A percentile compares a stretch with the other conserved stretches of the same genome.
Evolutionary conservation across 2,797 vertebrate genomes (phyloP).

Genomic region (Eospalax fontanierii): DNA sequence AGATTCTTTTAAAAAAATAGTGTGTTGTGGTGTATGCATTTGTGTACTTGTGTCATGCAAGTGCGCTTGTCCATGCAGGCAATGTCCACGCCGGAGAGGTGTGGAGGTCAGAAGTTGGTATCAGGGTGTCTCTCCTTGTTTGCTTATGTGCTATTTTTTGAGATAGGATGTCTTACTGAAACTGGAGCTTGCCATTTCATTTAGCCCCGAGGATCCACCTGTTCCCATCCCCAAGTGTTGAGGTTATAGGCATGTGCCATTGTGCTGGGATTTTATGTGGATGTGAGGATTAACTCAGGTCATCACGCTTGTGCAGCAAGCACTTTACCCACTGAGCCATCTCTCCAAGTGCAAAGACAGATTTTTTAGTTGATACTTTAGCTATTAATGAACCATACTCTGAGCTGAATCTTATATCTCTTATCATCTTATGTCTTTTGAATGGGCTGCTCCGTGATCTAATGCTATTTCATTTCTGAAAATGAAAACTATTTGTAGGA

Average conservation of each 20-base stretch:
- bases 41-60: neutral
- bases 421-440: neutral
- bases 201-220: neutral
- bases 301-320: no score
- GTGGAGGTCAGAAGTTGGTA: neutral
- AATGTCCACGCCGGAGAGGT: no score
- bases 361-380: neutral
- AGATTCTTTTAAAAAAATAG: no score
- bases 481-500: neutral
- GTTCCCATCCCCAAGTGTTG: neutral
- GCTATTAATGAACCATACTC: neutral
- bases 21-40: neutral
- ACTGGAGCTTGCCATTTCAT: neutral
- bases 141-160: neutral
- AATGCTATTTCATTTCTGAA: neutral
- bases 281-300: no score
- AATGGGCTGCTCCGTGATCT: neutral
- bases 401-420: neutral
- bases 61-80: neutral
- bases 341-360: neutral
- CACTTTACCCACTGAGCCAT: neutral
- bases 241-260: neutral
- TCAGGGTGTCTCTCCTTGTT: neutral
- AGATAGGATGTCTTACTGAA: neutral
- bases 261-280: no score